Conservation (phyloP, 2,888 invertebrate genomes). For the Hoplodrina ambigua region DNA sequence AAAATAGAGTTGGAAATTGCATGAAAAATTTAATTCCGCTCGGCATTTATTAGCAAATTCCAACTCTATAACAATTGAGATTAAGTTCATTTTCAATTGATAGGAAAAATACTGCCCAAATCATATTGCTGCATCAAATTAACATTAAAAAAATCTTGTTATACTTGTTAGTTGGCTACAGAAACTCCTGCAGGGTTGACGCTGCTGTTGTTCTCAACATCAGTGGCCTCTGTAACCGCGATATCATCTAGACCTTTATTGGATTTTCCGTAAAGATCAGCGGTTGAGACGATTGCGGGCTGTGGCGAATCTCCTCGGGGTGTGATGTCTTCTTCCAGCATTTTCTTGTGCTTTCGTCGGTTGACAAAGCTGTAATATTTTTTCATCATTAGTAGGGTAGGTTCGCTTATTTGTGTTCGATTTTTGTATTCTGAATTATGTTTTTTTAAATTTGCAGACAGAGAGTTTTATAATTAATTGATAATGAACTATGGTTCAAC, state of each 20-base stretch:
- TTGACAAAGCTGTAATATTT: constrained; percentile 74
- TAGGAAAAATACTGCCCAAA: background rate
- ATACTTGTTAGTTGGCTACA: constrained; percentile 50
- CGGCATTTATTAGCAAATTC: background rate
- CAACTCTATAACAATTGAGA: no score
- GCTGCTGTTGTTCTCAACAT: constrained; percentile 4
- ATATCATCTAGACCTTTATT: constrained; percentile 53
- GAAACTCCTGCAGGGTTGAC: constrained; percentile 39
- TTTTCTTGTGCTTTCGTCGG: constrained; percentile 82
- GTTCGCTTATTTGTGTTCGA: background rate
- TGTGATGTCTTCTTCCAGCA: constrained; percentile 79
- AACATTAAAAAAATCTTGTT: constrained; percentile 40
- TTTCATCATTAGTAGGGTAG: constrained; percentile 10
- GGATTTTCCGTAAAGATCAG: constrained; percentile 75
- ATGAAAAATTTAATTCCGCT: background rate
- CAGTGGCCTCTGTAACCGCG: constrained; percentile 1
- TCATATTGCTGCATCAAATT: background rate
- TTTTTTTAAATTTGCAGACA: background rate
- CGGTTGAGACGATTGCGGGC: constrained; percentile 80
- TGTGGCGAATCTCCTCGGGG: constrained; percentile 76
- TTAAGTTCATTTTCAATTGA: no score
- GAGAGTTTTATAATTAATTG: no score
- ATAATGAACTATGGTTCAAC: background rate
- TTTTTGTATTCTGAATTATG: constrained; percentile 55
- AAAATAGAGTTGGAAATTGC: background rate